Conservation (phyloP, 2,113 vertebrate species). For the Melanerpes formicivorus region DNA sequence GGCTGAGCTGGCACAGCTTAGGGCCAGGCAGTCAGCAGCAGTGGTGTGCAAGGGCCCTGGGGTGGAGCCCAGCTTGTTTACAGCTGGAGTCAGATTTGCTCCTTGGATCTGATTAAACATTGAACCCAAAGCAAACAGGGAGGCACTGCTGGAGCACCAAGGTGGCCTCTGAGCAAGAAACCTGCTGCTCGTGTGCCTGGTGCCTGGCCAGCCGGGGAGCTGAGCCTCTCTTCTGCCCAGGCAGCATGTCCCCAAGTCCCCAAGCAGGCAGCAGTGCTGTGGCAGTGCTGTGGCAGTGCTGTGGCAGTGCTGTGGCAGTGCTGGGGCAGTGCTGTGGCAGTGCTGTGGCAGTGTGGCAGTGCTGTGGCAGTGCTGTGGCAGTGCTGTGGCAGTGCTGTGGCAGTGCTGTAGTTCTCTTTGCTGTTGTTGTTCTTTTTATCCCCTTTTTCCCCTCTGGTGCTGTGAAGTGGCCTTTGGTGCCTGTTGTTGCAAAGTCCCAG, state of each 20-base stretch:
- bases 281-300: not conserved
- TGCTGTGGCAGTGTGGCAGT: too few species aligned
- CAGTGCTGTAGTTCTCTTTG: not conserved
- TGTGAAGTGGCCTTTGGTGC: not conserved
- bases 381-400: too few species aligned
- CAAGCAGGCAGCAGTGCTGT: not conserved
- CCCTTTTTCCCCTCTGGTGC: not conserved
- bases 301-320: too few species aligned
- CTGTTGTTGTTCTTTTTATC: too few species aligned
- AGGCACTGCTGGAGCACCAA: not conserved
- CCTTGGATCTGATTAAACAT: slow-evolving; percentile 37
- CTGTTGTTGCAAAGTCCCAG: not conserved
- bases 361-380: too few species aligned
- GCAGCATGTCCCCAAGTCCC: not conserved
- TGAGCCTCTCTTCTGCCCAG: not conserved
- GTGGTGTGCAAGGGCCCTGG: not conserved
- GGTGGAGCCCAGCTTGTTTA: not conserved
- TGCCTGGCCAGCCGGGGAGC: not conserved
- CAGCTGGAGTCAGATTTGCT: not conserved
- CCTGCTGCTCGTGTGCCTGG: not conserved
- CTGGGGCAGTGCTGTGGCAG: too few species aligned
- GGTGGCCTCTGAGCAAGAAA: not conserved
- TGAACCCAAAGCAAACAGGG: slow-evolving; percentile 36
- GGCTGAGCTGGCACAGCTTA: not conserved
- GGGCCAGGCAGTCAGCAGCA: not conserved